Evolutionary conservation across 2,797 vertebrate species (phyloP), one percentile per base, ranked within the genome.

Genomic region (Pogoniulus pusillus): DNA sequence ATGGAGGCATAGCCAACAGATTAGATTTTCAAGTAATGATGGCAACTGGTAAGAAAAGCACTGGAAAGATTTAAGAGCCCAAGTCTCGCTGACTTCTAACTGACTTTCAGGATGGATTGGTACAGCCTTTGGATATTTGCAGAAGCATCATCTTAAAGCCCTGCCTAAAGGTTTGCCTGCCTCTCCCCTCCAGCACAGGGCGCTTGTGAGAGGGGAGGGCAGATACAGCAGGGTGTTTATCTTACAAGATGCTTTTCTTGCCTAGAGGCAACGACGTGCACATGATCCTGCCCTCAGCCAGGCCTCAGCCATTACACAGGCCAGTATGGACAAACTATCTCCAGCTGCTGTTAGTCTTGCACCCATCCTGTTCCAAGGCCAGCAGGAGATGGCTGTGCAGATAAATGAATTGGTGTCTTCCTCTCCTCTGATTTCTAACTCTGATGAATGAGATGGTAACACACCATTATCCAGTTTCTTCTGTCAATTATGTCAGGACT

Each of bases 31-130:
- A 91, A 72, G 49, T 75, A 57, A 49, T 87, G 66, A 85, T 76
- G 63, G 65, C 72, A 92, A 94, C 81, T 87, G 78, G 27, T 49
- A 93, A 78, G 47, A 83, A 91, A 73, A 78, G 53, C 9, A 2
- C 43, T 39, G 45, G 41, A 72, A 93, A 77, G 73, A 93, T 94
- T 93, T 87, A 96, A 89, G 49, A 94, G 20, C n/a, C 57, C 43
- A 79, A 54, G 49, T 60, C 57, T 84, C 26, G 13, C 10, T 89
- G 82, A 91, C 84, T 94, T 94, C 73, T 90, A 95, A 73, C 63
- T 71, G 94, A 85, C 95, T 85, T 93, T 83, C 91, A 79, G 59
- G 76, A 74, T 54, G 58, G 39, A 57, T 32, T 79, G 59, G 43
- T 70, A 76, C 16, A 82, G 65, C 27, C 45, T 72, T 65, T 53